Conservation (phyloP, 2,797 vertebrate species). For the Enteromius afrohamiltoni region DNA sequence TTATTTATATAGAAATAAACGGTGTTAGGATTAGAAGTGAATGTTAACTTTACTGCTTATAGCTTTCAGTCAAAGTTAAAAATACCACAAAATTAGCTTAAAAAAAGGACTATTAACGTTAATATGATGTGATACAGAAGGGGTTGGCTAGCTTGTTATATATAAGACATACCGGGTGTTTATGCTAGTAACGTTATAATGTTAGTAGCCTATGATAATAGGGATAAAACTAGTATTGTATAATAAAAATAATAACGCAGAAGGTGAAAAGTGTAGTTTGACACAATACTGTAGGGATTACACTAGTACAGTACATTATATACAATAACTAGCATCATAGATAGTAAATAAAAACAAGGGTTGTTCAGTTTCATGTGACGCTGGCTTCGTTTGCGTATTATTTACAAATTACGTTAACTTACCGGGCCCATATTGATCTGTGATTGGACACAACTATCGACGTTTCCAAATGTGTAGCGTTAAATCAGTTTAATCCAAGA, state of each 20-base stretch:
- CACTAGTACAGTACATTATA: neutral
- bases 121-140: neutral
- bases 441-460: neutral
- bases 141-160: neutral
- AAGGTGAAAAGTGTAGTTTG: neutral
- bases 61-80: neutral
- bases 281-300: neutral
- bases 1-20: neutral
- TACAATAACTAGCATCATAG: neutral
- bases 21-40: neutral
- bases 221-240: neutral
- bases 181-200: neutral
- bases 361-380: neutral
- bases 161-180: neutral
- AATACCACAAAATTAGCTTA: neutral
- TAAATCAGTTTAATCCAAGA: neutral
- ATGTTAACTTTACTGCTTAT: neutral
- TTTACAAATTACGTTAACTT: neutral
- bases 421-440: conserved; percentile 35
- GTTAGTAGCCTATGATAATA: no score
- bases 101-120: neutral
- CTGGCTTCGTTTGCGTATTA: neutral
- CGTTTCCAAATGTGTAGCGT: neutral
- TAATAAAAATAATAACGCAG: neutral
- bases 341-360: neutral